Base-by-base conservation (phyloP, 2,797 vertebrate genomes). In the Xenopus petersii region DNA sequence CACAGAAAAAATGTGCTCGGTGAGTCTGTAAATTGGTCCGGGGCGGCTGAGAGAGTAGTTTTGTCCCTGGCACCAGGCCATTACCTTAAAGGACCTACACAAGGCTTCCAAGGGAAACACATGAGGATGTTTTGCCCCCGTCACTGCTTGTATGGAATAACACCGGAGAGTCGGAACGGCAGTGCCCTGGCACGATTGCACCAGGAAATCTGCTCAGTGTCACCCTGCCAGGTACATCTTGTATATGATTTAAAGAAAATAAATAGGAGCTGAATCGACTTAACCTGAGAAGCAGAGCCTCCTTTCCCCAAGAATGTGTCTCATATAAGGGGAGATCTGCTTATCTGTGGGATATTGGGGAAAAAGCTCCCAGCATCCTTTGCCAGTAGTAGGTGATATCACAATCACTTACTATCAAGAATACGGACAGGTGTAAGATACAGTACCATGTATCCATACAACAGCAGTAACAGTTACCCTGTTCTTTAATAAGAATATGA, bases 181-280 rank as follows among this genome's bases (percentile, higher is more conserved):
- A 64, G 15, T 64, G 73, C 59, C 73, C 54, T 68, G 73, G 73
- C 65, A 48, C 17, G 12, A 10, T 2, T 42, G 24, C 9, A 9
- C 4, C 6, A 55, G 64, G 56, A 74, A 61, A 11, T 47, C 72
- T 74, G 72, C 64, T 61, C 72, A 67, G 24, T 61, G 65, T 75
- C 72, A 67, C 21, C 51, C 63, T 12, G 58, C 58, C 26, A 15
- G 26, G 63, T 6, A 26, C 13, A 26, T 60, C 58, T 13, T 13
- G 21, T 60, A 60, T 26, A 12, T 3, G 24, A 26, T 26, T 8
- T 5, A 10, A 59, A 21, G 21, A 59, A 60, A 49, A 63, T 88
- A 84, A 87, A 83, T 85, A 85, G 81, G 4, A 59, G 81, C 75
- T 65, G n/a, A 71, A 72, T 74, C 83, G 74, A 30, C 61, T 56